phyloP scores from a whole-genome alignment of 2,113 vertebrate genomes.

The Dunckerocampus dactyliophorus region DNA sequence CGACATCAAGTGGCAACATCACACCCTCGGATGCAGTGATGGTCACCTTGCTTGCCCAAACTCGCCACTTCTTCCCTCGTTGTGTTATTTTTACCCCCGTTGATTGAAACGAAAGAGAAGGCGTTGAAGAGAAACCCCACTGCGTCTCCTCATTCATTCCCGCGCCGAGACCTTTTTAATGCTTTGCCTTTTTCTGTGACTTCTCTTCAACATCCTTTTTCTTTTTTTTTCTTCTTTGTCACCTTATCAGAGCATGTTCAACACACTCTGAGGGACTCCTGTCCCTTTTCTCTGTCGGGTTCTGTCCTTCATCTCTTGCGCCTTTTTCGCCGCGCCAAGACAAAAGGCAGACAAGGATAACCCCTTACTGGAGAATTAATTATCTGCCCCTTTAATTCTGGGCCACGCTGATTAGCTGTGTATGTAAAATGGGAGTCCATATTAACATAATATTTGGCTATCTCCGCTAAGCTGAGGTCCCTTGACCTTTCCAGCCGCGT shows the following conservation, averaged over 20 bases:
- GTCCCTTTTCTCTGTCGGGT: constrained; percentile 15
- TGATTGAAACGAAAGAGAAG: constrained; percentile 42
- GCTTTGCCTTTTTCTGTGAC: constrained; percentile 52
- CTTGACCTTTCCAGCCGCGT: constrained; percentile 70
- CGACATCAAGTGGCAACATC: constrained; percentile 60
- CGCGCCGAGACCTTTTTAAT: constrained; percentile 25
- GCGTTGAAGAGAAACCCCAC: constrained; percentile 31
- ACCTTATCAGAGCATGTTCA: constrained; percentile 69
- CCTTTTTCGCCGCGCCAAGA: constrained; percentile 61
- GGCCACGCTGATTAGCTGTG: constrained; percentile 74
- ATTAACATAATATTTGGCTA: constrained; percentile 84
- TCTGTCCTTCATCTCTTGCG: constrained; percentile 33
- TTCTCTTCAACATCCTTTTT: constrained; percentile 52
- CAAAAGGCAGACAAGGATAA: constrained; percentile 74
- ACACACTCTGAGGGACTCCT: constrained; percentile 70
- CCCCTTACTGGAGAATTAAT: constrained; percentile 78
- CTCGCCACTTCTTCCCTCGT: constrained; percentile 33
- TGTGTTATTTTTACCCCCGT: constrained; percentile 41
- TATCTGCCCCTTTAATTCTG: constrained; percentile 78
- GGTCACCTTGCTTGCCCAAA: constrained; percentile 54
- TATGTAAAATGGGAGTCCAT: constrained; percentile 68
- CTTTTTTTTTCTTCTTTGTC: constrained; percentile 22
- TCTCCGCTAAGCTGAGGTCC: constrained; percentile 70
- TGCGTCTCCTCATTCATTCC: constrained; percentile 52
- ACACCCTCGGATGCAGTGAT: constrained; percentile 54